Conservation (phyloP, 2,888 invertebrate genomes). For the Stenoptilia bipunctidactyla region DNA sequence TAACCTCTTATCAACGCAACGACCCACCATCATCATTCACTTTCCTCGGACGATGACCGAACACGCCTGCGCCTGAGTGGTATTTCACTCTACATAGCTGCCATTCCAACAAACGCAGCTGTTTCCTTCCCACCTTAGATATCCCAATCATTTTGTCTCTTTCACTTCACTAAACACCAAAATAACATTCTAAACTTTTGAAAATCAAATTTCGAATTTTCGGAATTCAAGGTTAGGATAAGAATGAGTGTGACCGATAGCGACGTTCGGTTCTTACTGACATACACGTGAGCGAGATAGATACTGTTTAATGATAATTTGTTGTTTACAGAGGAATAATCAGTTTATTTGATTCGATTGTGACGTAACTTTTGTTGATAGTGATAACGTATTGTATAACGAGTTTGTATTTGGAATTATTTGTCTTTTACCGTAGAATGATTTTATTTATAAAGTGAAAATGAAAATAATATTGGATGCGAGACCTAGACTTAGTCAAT, state of each 20-base stretch:
- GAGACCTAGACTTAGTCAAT: too few species aligned
- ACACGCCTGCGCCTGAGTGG: constrained; percentile 71
- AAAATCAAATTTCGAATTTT: constrained; percentile 1
- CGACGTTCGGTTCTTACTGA: constrained; percentile 26
- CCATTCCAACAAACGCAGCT: constrained; percentile 32
- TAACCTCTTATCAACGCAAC: neutral
- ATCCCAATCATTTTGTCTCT: constrained; percentile 35
- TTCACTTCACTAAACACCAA: constrained; percentile 17
- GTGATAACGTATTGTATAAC: too few species aligned
- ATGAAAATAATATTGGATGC: too few species aligned
- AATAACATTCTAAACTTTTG: constrained; percentile 16
- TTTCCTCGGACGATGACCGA: constrained; percentile 67
- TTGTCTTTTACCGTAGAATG: too few species aligned
- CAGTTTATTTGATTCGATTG: too few species aligned
- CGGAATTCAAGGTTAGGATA: constrained; percentile 15
- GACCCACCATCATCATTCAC: constrained; percentile 44
- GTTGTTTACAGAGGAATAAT: constrained; percentile 10
- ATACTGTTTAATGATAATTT: constrained; percentile 12
- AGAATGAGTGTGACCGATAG: constrained; percentile 33
- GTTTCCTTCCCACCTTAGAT: constrained; percentile 36
- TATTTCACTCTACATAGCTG: constrained; percentile 39
- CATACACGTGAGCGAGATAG: constrained; percentile 17
- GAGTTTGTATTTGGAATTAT: too few species aligned
- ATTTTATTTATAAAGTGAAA: too few species aligned
- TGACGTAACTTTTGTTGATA: too few species aligned